Base-by-base conservation (phyloP, 92 coral and sea anemone species). In the Zoanthus solanderi region DNA sequence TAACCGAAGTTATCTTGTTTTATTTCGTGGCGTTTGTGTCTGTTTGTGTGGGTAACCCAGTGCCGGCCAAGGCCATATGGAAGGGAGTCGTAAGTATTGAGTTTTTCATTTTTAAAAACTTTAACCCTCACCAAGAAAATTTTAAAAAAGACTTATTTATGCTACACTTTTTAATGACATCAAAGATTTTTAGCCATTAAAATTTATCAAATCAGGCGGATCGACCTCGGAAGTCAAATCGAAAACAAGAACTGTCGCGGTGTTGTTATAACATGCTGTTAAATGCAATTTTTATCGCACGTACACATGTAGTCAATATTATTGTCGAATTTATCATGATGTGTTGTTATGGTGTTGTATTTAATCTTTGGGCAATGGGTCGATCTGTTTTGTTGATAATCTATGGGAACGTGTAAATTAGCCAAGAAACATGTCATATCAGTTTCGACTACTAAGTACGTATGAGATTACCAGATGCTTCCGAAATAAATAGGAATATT, bases 51-150 rank as follows among this genome's bases (percentile, higher is more conserved):
- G 56, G 56, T 50, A 50, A 50, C 56, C 56, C 56, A 7, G 56
- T 50, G 56, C 56, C 56, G 5, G 85, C 85, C 28, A 81, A 81
- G 47, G 73, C 85, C 66, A 73, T 66, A 54, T 45, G 44, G 74
- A 47, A 66, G 13, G 85, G 85, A 63, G 46, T 81, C 65, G 85
- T 81, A 81, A 81, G 85, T 81, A 67, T 23, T 30, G 17, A 23
- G n/a, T 10, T n/a, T 9, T 65, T 46, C 31, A 28, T 45, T 65
- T 11, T 4, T 76, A 8, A n/a, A 6, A 6, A 13, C 15, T 12
- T 3, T 31, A 69, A 11, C 6, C 30, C 30, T 67, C 1, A 14
- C n/a, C 46, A 69, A 29, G 31, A 13, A 69, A 12, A 9, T 4
- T 0, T 11, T 15, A 1, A 69, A 34, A 30, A 30, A 7, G 23